These are phyloP conservation scores for Chlorops oryzae DNA, from an alignment of 1,140 invertebrate species.

Conservation along the genomic window DNA sequence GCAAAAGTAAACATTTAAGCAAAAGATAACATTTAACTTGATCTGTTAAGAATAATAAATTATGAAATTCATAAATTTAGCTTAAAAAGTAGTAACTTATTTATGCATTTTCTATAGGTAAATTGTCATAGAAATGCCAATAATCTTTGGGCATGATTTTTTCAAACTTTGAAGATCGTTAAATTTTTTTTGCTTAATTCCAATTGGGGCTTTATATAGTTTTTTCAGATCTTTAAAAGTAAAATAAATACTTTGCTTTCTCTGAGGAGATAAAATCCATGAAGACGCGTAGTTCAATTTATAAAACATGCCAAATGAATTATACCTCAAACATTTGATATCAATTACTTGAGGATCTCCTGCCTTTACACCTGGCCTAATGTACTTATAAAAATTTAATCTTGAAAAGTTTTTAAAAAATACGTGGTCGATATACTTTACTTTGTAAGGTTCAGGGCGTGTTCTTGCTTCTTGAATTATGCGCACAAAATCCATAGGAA, in stretches of 20 bases:
- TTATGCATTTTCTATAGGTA: no score
- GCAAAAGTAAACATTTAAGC: no score
- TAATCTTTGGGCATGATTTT: not conserved
- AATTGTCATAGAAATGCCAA: no score
- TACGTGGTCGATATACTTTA: slow-evolving; percentile 13
- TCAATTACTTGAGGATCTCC: slow-evolving; percentile 14
- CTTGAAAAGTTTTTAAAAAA: slow-evolving; percentile 1
- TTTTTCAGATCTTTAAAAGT: not conserved
- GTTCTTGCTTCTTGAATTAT: slow-evolving; percentile 15
- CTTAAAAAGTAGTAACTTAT: no score
- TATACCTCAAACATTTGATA: not conserved
- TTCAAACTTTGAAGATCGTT: not conserved
- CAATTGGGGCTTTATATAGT: not conserved
- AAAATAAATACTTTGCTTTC: not conserved
- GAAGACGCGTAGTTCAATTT: not conserved
- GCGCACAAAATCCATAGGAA: no score
- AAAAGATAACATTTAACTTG: no score
- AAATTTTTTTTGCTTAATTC: not conserved
- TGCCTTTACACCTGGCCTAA: slow-evolving; percentile 18
- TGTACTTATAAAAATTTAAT: slow-evolving; percentile 11
- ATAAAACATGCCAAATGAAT: not conserved
- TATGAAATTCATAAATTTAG: no score
- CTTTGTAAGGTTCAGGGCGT: slow-evolving; percentile 13
- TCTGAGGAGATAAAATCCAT: not conserved
- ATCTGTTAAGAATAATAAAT: no score